Evolutionary conservation across 2,113 vertebrate genomes (phyloP), one percentile per base, ranked within the genome.

Genomic region (Halcyon senegalensis): DNA sequence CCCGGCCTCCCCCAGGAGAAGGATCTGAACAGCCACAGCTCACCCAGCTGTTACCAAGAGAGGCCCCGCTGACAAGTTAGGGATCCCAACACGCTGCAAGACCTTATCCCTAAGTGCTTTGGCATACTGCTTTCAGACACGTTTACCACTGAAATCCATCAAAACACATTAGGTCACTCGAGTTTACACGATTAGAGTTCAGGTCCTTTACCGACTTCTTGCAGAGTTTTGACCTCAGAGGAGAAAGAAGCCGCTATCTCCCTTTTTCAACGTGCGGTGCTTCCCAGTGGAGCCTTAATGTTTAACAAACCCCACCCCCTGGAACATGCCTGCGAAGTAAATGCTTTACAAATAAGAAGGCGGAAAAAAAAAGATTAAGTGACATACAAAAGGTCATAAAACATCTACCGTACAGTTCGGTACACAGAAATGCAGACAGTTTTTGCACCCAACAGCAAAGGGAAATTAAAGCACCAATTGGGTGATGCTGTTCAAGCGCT

Each of bases 21-120:
- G 69, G 86, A 91, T 51, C 80, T 82, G 96, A 95, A 89, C 91
- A 96, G 87, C 80, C 81, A 78, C 86, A 69, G 74, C 70, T 79
- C 81, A 83, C 44, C 64, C 92, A 93, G 87, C 75, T 89, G 75
- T 73, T 91, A 62, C 78, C 56, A 37, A 79, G n/a, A 93, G 78
- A 85, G 87, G 75, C 80, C 78, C 56, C 4, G 0, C 43, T 60
- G 35, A 72, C 68, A 74, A 43, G 2, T 60, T 3, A 66, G n/a
- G 39, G 39, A 81, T 68, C 44, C 39, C 39, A 79, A 67, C 8
- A 8, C 2, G 7, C 80, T 87, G 56, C 84, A 59, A 75, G 77
- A 50, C 53, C 73, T 72, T 81, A 58, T 19, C 21, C 72, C 5
- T 3, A n/a, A 62, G 55, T 14, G 25, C 75, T 55, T 24, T 66